Evolutionary conservation across 2,797 vertebrate species (phyloP).

Genomic region (Glyptemys insculpta): DNA sequence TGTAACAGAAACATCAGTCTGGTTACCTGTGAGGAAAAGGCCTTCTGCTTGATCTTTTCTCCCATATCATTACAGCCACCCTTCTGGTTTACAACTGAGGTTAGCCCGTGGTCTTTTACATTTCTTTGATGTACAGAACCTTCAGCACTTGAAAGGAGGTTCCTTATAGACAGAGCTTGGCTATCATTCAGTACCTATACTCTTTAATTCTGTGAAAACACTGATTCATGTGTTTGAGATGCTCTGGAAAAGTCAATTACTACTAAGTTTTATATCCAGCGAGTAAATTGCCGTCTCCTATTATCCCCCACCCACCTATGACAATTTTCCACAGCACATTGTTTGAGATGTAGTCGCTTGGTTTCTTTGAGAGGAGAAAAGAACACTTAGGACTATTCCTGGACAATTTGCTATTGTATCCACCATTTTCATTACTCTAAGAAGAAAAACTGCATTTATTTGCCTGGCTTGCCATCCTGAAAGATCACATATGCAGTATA

Average conservation of each 20-base stretch:
- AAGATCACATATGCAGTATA: not conserved
- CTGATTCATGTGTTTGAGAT: not conserved
- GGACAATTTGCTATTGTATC: slow-evolving; percentile 55
- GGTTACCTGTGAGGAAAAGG: not conserved
- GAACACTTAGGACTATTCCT: not conserved
- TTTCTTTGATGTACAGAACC: not conserved
- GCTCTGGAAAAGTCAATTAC: not conserved
- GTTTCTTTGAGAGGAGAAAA: slow-evolving; percentile 4
- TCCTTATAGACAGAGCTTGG: not conserved
- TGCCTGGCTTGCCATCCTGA: not conserved
- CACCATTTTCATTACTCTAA: not conserved
- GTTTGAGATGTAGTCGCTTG: not conserved
- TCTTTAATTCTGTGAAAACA: not conserved
- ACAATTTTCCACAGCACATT: slow-evolving; percentile 31
- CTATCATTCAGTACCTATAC: slow-evolving; percentile 28
- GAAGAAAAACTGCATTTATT: slow-evolving; percentile 26
- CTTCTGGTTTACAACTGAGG: not conserved
- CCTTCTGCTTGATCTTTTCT: not conserved
- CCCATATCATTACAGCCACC: not conserved
- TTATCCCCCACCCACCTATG: not conserved
- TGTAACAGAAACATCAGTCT: not conserved
- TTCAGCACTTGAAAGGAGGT: not conserved
- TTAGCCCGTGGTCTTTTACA: not conserved
- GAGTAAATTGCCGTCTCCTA: not conserved
- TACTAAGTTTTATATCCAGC: not conserved